Evolutionary conservation across 2,888 invertebrate genomes (phyloP).

Genomic region (Melikaiella ostensackeni): DNA sequence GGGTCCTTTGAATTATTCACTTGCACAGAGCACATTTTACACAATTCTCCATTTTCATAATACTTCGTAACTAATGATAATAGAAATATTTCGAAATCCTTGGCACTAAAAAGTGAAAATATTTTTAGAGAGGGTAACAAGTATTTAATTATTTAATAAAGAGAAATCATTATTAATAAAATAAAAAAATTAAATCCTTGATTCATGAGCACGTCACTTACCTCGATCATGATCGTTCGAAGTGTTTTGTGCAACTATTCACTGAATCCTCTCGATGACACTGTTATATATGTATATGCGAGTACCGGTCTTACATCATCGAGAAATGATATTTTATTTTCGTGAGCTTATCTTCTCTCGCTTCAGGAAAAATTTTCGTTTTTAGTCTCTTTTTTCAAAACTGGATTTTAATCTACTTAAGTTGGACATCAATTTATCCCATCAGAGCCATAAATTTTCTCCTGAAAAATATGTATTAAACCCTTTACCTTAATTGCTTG

Average conservation of each 20-base stretch:
- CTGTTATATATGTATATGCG: constrained; percentile 64
- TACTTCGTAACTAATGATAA: neutral
- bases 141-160: too few relatives aligned
- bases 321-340: constrained; percentile 65
- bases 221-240: constrained; percentile 68
- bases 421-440: neutral
- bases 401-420: constrained; percentile 50
- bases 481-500: neutral
- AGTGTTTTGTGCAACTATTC: constrained; percentile 64
- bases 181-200: neutral
- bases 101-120: neutral
- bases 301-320: constrained; percentile 64
- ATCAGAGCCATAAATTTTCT: neutral
- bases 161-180: neutral
- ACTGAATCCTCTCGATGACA: constrained; percentile 58
- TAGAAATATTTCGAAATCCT: neutral
- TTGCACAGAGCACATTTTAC: neutral
- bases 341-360: constrained; percentile 49
- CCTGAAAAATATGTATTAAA: neutral
- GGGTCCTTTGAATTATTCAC: neutral
- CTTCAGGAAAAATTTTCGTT: constrained; percentile 54
- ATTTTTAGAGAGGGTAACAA: neutral
- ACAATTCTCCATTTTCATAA: neutral
- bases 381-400: constrained; percentile 51
- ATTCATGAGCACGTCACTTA: constrained; percentile 53